Conservation (phyloP, 1,140 invertebrate genomes). For the Drosophila mojavensis region DNA sequence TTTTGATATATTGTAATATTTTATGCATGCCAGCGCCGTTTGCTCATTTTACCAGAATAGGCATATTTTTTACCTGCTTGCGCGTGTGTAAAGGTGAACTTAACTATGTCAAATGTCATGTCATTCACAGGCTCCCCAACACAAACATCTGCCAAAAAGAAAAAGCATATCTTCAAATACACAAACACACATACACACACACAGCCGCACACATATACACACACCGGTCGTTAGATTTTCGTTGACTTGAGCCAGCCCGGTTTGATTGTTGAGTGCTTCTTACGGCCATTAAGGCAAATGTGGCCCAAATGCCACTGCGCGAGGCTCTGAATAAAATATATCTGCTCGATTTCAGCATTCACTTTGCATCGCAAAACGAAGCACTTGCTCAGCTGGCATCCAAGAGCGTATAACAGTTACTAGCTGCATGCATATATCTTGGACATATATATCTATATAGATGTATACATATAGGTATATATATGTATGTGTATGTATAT, state of each 20-base stretch:
- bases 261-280: slow-evolving; percentile 47
- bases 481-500: no score
- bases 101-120: slow-evolving; percentile 59
- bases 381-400: slow-evolving; percentile 2
- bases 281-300: slow-evolving; percentile 40
- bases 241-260: slow-evolving; percentile 2
- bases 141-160: slow-evolving; percentile 1
- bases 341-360: slow-evolving; percentile 11
- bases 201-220: not conserved
- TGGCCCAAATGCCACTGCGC: slow-evolving; percentile 20
- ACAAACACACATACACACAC: not conserved
- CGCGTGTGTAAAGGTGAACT: slow-evolving; percentile 15
- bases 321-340: slow-evolving; percentile 35
- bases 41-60: slow-evolving; percentile 22
- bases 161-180: slow-evolving; percentile 1
- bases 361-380: slow-evolving; percentile 8
- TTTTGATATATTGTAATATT: slow-evolving; percentile 75
- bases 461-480: no score
- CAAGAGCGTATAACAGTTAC: no score
- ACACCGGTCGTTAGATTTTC: slow-evolving; percentile 52
- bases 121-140: slow-evolving; percentile 33
- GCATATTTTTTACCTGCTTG: slow-evolving; percentile 8
- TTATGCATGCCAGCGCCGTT: slow-evolving; percentile 50
- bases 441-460: no score
- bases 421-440: no score